Base-by-base conservation (phyloP, 1,140 invertebrate genomes). In the Gyrodactylus salaris region DNA sequence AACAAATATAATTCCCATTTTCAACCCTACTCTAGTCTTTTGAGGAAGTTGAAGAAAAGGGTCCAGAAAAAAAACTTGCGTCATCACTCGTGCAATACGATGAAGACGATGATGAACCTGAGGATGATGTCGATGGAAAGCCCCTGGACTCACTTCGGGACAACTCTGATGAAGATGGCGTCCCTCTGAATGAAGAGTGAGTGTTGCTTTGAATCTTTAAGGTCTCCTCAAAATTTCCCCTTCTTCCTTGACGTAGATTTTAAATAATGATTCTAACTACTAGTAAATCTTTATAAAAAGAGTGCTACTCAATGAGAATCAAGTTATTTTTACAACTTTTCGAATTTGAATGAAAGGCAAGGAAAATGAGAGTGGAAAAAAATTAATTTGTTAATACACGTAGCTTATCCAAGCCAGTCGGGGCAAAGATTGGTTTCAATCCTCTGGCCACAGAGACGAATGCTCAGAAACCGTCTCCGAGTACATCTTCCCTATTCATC, bases 1-100 rank as follows among this genome's bases (percentile, higher is more conserved):
- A n/a, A n/a, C n/a, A n/a, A n/a, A n/a, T n/a, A n/a, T n/a, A n/a
- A n/a, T n/a, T n/a, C n/a, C n/a, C n/a, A n/a, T n/a, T n/a, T n/a
- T n/a, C n/a, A n/a, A n/a, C n/a, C n/a, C n/a, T n/a, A n/a, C n/a
- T n/a, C n/a, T n/a, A n/a, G n/a, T n/a, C n/a, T n/a, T n/a, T n/a
- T n/a, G n/a, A n/a, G n/a, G n/a, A 26, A 69, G 74, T 25, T 23
- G n/a, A 27, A 21, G 7, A 26, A 72, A 23, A n/a, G 25, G 25
- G 1, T n/a, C 20, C 27, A 34, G 27, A 70, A 68, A 74, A 26
- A 27, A 75, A 34, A 0, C 24, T 1, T 69, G 26, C 7, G 73
- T 69, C 69, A 74, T 19, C 54, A 26, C 20, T 73, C 16, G 27
- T 88, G 89, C 80, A 88, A 87, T 22, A 87, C 87, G 54, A 86